Percentiles rank a stretch among this genome's conserved stretches.
Conservation (phyloP, 2,113 vertebrate genomes). For the Oreotrochilus melanogaster region DNA sequence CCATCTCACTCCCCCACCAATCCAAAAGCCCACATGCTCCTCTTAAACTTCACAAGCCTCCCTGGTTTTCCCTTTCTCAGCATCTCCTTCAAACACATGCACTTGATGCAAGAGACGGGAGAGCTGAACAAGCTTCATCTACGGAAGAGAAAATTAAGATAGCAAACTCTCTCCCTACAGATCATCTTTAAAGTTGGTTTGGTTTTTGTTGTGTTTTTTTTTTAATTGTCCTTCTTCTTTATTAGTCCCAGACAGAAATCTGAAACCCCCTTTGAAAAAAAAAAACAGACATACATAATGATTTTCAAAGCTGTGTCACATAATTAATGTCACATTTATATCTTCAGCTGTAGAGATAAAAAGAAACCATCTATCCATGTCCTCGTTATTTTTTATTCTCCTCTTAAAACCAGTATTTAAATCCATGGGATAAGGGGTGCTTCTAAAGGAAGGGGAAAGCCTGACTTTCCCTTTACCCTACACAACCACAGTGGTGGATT, state of each 20-base stretch:
- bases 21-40: not conserved
- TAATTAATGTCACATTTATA: constrained; percentile 76
- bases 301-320: constrained; percentile 71
- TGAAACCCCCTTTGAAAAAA: constrained; percentile 21
- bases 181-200: constrained; percentile 54
- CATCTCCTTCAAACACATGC: not conserved
- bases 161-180: constrained; percentile 36
- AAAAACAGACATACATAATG: constrained; percentile 25
- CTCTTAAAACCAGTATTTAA: constrained; percentile 49
- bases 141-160: constrained; percentile 52
- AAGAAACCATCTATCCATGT: constrained; percentile 65
- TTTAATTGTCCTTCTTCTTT: constrained; percentile 34
- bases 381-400: constrained; percentile 60
- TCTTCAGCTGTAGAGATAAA: constrained; percentile 70
- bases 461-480: constrained; percentile 33
- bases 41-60: not conserved
- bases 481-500: accelerated
- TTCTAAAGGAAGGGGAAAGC: not conserved
- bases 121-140: not conserved
- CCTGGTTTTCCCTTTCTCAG: not conserved
- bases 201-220: not conserved
- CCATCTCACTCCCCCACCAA: not conserved
- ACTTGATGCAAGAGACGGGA: not conserved
- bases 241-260: constrained; percentile 72
- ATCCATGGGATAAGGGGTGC: not conserved